Conservation (phyloP, 1,140 invertebrate genomes). For the Euura lappo region DNA sequence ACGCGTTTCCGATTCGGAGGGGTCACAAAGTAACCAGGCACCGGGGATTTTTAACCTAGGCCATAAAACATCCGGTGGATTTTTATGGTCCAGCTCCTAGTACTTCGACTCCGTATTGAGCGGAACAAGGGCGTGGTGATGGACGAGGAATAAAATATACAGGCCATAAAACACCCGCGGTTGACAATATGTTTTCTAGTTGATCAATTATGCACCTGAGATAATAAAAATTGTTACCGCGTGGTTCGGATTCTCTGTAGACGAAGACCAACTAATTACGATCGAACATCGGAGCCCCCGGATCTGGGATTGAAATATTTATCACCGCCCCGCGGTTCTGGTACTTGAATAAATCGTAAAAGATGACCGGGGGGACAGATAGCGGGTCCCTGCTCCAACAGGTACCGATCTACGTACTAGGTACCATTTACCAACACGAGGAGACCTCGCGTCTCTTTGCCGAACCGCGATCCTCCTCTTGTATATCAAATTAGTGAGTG, state of each 20-base stretch:
- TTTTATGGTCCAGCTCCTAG: slow-evolving; percentile 21
- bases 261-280: too few species aligned
- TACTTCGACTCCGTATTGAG: neutral
- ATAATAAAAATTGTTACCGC: too few species aligned
- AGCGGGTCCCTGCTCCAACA: neutral
- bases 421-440: neutral
- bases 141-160: neutral
- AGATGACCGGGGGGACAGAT: neutral
- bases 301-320: neutral
- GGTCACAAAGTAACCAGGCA: slow-evolving; percentile 30
- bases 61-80: slow-evolving; percentile 24
- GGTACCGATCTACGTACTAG: neutral
- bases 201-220: neutral
- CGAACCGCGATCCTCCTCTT: slow-evolving; percentile 1
- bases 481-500: slow-evolving; percentile 16
- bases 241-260: too few species aligned
- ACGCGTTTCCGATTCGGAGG: neutral
- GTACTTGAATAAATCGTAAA: neutral
- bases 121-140: slow-evolving; percentile 4
- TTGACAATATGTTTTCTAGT: neutral
- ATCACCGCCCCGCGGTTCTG: neutral
- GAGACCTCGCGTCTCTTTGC: slow-evolving; percentile 2
- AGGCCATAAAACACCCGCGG: neutral
- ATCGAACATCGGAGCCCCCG: too few species aligned
- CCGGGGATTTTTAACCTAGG: neutral